These are phyloP conservation scores for Scarus forsteni DNA, from an alignment of 2,797 vertebrate species.

Conservation along the genomic window DNA sequence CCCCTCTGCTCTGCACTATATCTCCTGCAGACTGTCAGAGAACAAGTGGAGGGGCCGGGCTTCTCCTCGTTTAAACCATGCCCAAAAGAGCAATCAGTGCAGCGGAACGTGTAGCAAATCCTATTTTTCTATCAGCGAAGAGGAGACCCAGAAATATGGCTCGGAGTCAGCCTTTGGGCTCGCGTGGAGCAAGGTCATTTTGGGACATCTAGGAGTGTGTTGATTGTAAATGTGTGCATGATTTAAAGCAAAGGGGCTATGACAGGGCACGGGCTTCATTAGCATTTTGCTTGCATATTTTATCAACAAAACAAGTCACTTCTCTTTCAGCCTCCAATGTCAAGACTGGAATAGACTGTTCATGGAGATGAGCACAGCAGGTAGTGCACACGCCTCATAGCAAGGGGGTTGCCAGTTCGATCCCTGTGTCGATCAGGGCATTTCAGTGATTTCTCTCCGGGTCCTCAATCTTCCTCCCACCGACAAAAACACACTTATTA, in stretches of 20 bases:
- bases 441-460: too few species aligned
- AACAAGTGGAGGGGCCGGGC: conserved; percentile 15
- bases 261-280: conserved; percentile 11
- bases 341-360: neutral
- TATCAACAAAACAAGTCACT: conserved; percentile 39
- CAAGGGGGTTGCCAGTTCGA: too few species aligned
- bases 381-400: too few species aligned
- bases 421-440: too few species aligned
- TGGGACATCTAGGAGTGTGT: neutral
- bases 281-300: conserved; percentile 18
- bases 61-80: conserved; percentile 24
- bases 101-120: conserved; percentile 52
- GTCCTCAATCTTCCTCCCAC: too few species aligned
- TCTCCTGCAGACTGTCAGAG: conserved; percentile 13
- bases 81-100: conserved; percentile 69
- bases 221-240: conserved; percentile 8
- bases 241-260: neutral
- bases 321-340: conserved; percentile 29
- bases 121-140: conserved; percentile 61
- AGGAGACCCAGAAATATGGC: neutral
- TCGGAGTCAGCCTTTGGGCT: conserved; percentile 35
- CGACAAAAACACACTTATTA: too few species aligned
- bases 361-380: too few species aligned
- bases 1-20: conserved; percentile 10
- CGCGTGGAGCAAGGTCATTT: conserved; percentile 54